Conservation (phyloP, 2,113 vertebrate genomes). For the Stomatorhinus ivindoensis region DNA sequence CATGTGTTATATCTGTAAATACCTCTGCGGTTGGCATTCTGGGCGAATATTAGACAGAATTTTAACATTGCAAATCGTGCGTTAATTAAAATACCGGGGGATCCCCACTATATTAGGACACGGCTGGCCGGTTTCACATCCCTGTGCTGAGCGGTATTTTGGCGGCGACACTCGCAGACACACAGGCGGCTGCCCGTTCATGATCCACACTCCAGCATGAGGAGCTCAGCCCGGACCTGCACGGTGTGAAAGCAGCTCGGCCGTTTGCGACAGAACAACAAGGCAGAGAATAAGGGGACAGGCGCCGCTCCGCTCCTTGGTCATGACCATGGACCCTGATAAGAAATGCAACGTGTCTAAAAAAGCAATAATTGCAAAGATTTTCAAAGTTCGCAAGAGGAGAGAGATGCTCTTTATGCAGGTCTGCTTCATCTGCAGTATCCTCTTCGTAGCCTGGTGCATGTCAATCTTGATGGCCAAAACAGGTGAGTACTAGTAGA, state of each 20-base stretch:
- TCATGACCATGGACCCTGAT: constrained; percentile 49
- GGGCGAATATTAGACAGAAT: not conserved
- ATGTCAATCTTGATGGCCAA: constrained; percentile 71
- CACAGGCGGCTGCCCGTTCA: constrained; percentile 20
- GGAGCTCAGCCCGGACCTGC: constrained; percentile 35
- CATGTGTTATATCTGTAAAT: not conserved
- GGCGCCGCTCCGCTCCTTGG: constrained; percentile 39
- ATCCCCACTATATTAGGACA: constrained; percentile 5
- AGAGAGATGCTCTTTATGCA: constrained; percentile 85
- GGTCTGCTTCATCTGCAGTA: constrained; percentile 81
- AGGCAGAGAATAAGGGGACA: constrained; percentile 15
- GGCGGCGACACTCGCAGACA: constrained; percentile 23
- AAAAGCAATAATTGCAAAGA: constrained; percentile 59
- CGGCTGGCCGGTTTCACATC: constrained; percentile 19
- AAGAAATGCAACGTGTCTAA: constrained; percentile 48
- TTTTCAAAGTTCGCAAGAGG: constrained; percentile 86
- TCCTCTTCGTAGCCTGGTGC: constrained; percentile 79
- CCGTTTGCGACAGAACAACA: constrained; percentile 13
- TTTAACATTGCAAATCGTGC: not conserved
- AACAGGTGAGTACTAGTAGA: constrained; percentile 68
- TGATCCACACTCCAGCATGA: constrained; percentile 33
- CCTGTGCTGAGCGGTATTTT: constrained; percentile 32
- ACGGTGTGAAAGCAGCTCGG: constrained; percentile 36
- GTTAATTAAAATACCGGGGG: not conserved
- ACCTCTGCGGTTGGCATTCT: not conserved